Conservation (phyloP, 2,888 invertebrate species). For the Synanthedon andrenaeformis region DNA sequence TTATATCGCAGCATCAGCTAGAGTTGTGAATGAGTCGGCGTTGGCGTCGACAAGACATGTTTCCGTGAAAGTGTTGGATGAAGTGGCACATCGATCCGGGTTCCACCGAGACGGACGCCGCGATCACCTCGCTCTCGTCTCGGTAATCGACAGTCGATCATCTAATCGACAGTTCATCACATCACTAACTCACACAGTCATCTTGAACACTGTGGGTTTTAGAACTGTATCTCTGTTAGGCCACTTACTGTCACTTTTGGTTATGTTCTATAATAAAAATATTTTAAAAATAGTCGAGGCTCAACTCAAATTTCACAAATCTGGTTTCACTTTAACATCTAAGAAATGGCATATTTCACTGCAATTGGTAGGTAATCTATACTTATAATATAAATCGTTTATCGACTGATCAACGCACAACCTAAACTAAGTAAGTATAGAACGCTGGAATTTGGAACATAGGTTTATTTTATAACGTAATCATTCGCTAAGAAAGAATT, state of each 20-base stretch:
- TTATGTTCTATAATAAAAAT: not conserved
- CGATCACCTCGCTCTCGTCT: conserved; percentile 19
- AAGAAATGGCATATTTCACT: too few relatives aligned
- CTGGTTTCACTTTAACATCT: too few relatives aligned
- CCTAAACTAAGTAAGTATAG: too few relatives aligned
- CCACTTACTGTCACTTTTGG: not conserved
- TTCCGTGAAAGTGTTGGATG: conserved; percentile 25
- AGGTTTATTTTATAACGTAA: too few relatives aligned
- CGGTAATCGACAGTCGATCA: conserved; percentile 16
- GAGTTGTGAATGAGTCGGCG: conserved; percentile 53
- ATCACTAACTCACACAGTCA: conserved; percentile 23
- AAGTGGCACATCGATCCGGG: conserved; percentile 32
- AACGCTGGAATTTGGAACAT: too few relatives aligned
- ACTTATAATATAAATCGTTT: too few relatives aligned
- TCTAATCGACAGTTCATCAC: conserved; percentile 26
- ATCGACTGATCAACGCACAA: too few relatives aligned
- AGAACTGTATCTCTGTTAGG: conserved; percentile 2
- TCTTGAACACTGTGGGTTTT: conserved; percentile 19
- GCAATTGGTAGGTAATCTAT: too few relatives aligned
- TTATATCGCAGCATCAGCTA: conserved; percentile 58
- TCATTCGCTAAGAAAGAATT: too few relatives aligned
- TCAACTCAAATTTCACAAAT: not conserved
- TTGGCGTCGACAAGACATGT: conserved; percentile 53
- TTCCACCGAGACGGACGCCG: conserved; percentile 14
- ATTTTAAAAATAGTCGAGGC: not conserved